Percentiles rank a stretch among this genome's conserved stretches.
phyloP scores from a whole-genome alignment of 2,113 vertebrate genomes.

The Eulemur macaco region DNA sequence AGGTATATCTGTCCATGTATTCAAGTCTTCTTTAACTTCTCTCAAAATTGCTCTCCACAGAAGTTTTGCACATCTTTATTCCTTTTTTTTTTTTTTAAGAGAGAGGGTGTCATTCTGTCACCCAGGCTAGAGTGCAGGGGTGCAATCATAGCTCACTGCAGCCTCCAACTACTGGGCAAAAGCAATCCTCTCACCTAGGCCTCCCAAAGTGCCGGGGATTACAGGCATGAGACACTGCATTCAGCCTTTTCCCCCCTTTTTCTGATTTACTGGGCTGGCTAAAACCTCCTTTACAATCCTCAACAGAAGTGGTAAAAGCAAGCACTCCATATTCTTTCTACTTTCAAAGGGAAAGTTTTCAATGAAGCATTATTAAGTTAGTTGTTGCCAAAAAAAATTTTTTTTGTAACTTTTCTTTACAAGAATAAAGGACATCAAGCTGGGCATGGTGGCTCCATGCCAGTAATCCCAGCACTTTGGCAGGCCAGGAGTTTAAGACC shows the following conservation, averaged over 20 bases:
- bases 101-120: too few species aligned
- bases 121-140: too few species aligned
- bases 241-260: too few species aligned
- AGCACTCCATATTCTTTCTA: not conserved
- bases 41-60: not conserved
- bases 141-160: too few species aligned
- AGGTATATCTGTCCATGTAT: not conserved
- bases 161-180: too few species aligned
- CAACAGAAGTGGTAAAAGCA: not conserved
- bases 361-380: not conserved
- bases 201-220: too few species aligned
- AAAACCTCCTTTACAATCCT: not conserved
- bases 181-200: too few species aligned
- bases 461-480: too few species aligned
- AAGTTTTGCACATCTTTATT: not conserved
- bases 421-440: not conserved
- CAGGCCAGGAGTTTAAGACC: too few species aligned
- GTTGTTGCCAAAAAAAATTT: not conserved
- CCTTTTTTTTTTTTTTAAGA: not conserved
- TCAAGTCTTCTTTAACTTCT: not conserved
- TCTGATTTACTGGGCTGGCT: not conserved
- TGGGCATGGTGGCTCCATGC: too few species aligned
- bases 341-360: not conserved
- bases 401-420: not conserved
- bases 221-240: too few species aligned